Base-by-base conservation (phyloP, 2,888 invertebrate species). In the Melinaea menophilus region DNA sequence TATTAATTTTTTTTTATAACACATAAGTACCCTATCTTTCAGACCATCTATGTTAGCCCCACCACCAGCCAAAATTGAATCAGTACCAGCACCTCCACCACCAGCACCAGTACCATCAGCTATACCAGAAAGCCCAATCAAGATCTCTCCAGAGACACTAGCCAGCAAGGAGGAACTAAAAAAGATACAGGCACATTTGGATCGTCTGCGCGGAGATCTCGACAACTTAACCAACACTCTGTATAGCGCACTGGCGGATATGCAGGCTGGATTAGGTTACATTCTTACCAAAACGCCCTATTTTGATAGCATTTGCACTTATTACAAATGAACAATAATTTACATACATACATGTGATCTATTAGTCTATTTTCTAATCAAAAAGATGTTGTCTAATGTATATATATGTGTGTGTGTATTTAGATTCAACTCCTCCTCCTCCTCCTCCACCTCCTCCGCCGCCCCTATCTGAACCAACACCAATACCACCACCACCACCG, bases 161-260 rank as follows among this genome's bases (percentile, higher is more conserved):
- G 61, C 61, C 4, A 67, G 70, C 5, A 72, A 69, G 57, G 75
- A 76, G 4, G 80, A 82, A 0, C 33, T 80, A 9, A 64, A 61
- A 2, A 66, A 63, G 1, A 46, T 81, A 13, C 69, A 75, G 56
- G 58, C 56, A 3, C 66, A 71, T 5, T 55, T 82, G n/a, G 66
- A 75, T 2, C 71, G 65, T 3, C 65, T 82, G 33, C 75, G 76
- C 31, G 63, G 56, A 2, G 81, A 83, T 46, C 69, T 82, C 1
- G 79, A 82, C 41, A 73, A 75, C n/a, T 71, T 84, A n/a, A 71
- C 77, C 0, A 71, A 73, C 33, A 71, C 73, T 0, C 77, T 79
- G 61, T 72, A 75, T 55, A 69, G 67, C 2, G 72, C 78, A n/a
- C 69, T 80, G 64, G 71, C 73, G 41, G 75, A 76, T 3, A 63